phyloP scores from a whole-genome alignment of 1,140 invertebrate genomes.

The Monomorium pharaonis region DNA sequence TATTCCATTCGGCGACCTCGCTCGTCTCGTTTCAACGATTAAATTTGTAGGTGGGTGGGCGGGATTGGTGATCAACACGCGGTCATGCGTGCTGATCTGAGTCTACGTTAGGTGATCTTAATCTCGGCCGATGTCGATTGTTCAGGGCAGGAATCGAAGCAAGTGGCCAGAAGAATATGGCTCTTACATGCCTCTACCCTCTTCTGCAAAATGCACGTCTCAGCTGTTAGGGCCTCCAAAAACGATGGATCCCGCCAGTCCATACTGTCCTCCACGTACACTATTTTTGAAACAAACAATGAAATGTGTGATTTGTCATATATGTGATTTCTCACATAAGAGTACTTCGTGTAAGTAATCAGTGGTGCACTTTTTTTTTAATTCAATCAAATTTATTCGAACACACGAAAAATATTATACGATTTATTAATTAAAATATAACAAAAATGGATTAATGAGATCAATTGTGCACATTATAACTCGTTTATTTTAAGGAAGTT shows the following conservation, averaged over 20 bases:
- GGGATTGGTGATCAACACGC: conserved; percentile 77
- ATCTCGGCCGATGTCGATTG: conserved; percentile 69
- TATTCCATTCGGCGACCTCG: conserved; percentile 63
- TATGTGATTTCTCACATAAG: not conserved
- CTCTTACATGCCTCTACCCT: conserved; percentile 87
- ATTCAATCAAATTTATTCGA: not conserved
- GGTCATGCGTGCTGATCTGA: conserved; percentile 77
- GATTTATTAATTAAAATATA: not conserved
- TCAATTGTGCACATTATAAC: not conserved
- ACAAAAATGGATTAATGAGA: not conserved
- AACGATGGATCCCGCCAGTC: conserved; percentile 85
- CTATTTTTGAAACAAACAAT: conserved; percentile 74
- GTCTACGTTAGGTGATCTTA: conserved; percentile 79
- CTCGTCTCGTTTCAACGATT: conserved; percentile 73
- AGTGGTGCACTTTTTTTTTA: not conserved
- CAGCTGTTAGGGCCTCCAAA: conserved; percentile 86
- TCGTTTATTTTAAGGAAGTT: not conserved
- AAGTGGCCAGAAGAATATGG: conserved; percentile 86
- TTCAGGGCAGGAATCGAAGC: conserved; percentile 84
- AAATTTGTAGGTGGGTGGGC: conserved; percentile 51
- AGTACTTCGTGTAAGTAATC: not conserved
- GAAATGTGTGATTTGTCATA: no score
- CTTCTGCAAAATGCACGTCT: conserved; percentile 86
- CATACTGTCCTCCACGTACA: conserved; percentile 87
- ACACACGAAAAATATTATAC: not conserved